A percentile compares a stretch with the other conserved stretches of the same genome.
Evolutionary conservation across 1,140 invertebrate genomes (phyloP).

Genomic region (Zaprionus capensis): DNA sequence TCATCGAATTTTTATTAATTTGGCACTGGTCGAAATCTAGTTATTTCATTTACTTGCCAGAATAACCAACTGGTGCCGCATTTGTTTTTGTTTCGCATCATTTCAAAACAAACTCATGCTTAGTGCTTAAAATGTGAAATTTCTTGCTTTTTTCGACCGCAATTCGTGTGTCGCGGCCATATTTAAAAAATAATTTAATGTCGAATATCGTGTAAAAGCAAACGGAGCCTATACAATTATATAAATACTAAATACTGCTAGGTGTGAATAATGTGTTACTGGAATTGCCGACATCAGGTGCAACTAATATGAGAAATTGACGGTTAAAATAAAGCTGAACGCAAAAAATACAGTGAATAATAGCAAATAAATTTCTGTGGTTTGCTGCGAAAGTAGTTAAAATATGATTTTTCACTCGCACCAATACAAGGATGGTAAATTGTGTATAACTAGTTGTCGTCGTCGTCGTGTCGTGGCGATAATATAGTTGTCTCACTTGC

Average conservation of each 20-base stretch:
- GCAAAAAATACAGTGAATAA: slow-evolving; percentile 16
- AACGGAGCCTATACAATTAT: slow-evolving; percentile 55
- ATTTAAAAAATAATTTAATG: slow-evolving; percentile 70
- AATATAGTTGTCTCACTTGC: slow-evolving; percentile 59
- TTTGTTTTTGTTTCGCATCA: slow-evolving; percentile 64
- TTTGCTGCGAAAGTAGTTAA: slow-evolving; percentile 58
- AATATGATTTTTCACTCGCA: slow-evolving; percentile 76
- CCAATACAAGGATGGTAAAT: slow-evolving; percentile 67
- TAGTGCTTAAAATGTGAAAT: slow-evolving; percentile 66
- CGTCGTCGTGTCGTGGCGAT: slow-evolving; percentile 34
- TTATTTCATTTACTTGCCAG: slow-evolving; percentile 73
- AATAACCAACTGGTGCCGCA: slow-evolving; percentile 71
- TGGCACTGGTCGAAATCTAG: slow-evolving; percentile 61
- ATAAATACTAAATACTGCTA: slow-evolving; percentile 61
- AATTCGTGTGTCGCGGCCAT: slow-evolving; percentile 77
- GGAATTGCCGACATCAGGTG: slow-evolving; percentile 29
- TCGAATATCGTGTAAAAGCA: slow-evolving; percentile 46
- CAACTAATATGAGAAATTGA: slow-evolving; percentile 44
- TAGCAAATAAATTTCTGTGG: slow-evolving; percentile 57
- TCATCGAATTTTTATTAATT: slow-evolving; percentile 77
- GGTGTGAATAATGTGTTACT: slow-evolving; percentile 24
- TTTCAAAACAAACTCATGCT: slow-evolving; percentile 52
- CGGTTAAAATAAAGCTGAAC: background rate
- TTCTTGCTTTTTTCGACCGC: slow-evolving; percentile 38
- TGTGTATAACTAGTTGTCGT: slow-evolving; percentile 72